Conservation (phyloP, 2,797 vertebrate species). For the Gila robusta region DNA sequence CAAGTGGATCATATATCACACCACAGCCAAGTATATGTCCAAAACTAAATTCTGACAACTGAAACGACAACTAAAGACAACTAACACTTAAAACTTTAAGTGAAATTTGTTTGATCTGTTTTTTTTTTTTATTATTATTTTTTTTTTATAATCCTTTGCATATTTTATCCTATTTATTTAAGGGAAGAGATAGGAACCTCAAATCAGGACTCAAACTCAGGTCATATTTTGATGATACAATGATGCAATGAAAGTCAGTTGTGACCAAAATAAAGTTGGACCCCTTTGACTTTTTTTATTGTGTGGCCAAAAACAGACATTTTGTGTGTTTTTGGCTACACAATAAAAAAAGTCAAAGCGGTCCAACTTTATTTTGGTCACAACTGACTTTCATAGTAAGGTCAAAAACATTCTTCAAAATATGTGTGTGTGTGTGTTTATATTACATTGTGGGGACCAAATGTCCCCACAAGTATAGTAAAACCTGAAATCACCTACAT, state of each 20-base stretch:
- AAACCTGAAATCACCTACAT: no score
- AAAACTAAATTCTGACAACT: conserved; percentile 23
- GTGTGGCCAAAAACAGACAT: no score
- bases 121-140: no score
- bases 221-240: background rate
- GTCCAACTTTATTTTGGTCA: background rate
- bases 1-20: conserved; percentile 1
- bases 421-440: no score
- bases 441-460: no score
- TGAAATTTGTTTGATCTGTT: background rate
- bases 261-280: background rate
- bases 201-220: background rate
- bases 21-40: background rate
- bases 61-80: conserved; percentile 1
- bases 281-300: no score
- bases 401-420: background rate
- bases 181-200: background rate
- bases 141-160: background rate
- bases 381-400: background rate
- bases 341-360: no score
- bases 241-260: background rate
- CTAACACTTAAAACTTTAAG: background rate
- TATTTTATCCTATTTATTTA: background rate
- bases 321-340: no score
- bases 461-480: no score